These are phyloP conservation scores for Leptogaster cylindrica DNA, from an alignment of 2,888 invertebrate genomes.

Conservation along the genomic window DNA sequence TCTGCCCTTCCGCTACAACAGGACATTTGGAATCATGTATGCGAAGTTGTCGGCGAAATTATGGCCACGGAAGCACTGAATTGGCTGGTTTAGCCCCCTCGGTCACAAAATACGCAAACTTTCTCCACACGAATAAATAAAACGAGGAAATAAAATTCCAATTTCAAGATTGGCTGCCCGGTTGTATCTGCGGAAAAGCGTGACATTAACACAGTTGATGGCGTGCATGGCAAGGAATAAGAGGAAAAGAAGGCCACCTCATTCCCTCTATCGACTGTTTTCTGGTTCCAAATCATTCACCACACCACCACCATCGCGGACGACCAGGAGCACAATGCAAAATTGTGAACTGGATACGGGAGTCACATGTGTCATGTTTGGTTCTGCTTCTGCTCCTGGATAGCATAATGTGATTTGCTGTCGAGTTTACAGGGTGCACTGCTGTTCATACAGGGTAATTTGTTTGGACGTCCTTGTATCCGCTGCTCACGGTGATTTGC, in stretches of 20 bases:
- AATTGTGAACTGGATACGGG: background rate
- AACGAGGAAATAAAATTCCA: slow-evolving; percentile 22
- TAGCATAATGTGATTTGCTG: slow-evolving; percentile 22
- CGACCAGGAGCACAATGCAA: no score
- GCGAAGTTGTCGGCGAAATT: slow-evolving; percentile 5
- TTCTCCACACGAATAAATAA: slow-evolving; percentile 23
- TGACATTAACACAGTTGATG: slow-evolving; percentile 25
- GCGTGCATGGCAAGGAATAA: slow-evolving; percentile 20
- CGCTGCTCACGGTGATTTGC: slow-evolving; percentile 12
- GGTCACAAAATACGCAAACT: slow-evolving; percentile 2
- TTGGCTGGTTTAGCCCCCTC: slow-evolving; percentile 7
- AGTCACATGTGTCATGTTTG: slow-evolving; percentile 11
- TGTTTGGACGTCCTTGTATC: slow-evolving; percentile 29
- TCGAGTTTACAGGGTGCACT: background rate
- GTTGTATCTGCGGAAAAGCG: slow-evolving; percentile 13
- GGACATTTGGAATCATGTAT: slow-evolving; percentile 24
- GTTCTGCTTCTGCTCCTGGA: background rate
- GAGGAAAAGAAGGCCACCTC: slow-evolving; percentile 8
- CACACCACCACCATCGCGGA: no score
- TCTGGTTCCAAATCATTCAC: no score
- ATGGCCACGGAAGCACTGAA: slow-evolving; percentile 14
- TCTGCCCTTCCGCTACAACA: slow-evolving; percentile 5
- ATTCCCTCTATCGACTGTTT: no score
- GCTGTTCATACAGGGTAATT: slow-evolving; percentile 8
- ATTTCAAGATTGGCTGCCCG: slow-evolving; percentile 25